These are phyloP conservation scores for Silvanus unidentatus DNA, from an alignment of 2,888 invertebrate species.

Conservation along the genomic window DNA sequence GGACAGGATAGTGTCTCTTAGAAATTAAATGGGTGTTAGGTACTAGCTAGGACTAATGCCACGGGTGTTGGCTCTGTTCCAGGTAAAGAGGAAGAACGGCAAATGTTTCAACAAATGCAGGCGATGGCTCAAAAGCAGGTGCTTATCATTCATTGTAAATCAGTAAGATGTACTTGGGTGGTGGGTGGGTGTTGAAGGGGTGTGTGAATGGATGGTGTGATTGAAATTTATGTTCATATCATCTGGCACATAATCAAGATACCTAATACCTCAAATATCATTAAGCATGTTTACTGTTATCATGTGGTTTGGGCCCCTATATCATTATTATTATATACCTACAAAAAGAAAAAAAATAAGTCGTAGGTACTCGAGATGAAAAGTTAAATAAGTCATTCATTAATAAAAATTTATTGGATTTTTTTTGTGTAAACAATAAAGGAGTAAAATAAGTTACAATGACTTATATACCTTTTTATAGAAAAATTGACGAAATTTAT, in stretches of 20 bases:
- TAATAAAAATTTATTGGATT: too few species aligned
- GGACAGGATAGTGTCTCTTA: too few species aligned
- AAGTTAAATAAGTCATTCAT: not conserved
- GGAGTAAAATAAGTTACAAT: not conserved
- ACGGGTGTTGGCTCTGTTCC: constrained; percentile 50
- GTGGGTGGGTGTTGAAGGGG: constrained; percentile 20
- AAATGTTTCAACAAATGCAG: constrained; percentile 96
- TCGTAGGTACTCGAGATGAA: too few species aligned
- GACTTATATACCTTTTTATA: constrained; percentile 1
- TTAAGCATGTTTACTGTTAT: constrained; percentile 34
- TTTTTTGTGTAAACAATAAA: not conserved
- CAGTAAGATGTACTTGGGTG: constrained; percentile 12
- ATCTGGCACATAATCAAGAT: constrained; percentile 39
- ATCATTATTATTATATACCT: constrained; percentile 10
- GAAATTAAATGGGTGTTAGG: constrained; percentile 18
- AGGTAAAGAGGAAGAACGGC: constrained; percentile 94
- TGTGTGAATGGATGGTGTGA: constrained; percentile 31
- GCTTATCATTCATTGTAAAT: constrained; percentile 39
- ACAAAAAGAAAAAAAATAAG: constrained; percentile 3
- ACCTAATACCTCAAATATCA: constrained; percentile 22
- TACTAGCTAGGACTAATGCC: constrained; percentile 37
- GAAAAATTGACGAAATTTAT: too few species aligned
- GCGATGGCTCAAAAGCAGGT: constrained; percentile 96
- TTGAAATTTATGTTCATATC: constrained; percentile 32
- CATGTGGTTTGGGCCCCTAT: constrained; percentile 20